A percentile compares a stretch with the other conserved stretches of the same genome.
Conservation (phyloP, 2,888 invertebrate genomes). For the Hypomecis punctinalis region DNA sequence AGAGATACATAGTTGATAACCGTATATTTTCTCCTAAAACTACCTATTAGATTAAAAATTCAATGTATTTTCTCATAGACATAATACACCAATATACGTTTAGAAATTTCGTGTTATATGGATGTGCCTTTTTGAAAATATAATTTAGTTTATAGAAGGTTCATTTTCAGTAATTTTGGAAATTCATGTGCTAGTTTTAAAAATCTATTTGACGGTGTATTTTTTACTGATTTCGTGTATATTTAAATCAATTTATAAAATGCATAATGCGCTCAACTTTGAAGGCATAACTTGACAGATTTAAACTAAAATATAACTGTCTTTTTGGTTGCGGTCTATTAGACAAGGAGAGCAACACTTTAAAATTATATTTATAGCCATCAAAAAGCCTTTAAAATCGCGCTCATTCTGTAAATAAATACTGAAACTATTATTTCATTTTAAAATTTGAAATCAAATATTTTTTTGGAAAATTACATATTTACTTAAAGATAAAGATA, state of each 20-base stretch:
- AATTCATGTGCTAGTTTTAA: neutral
- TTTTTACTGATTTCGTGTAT: neutral
- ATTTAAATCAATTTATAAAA: neutral
- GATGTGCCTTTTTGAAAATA: slow-evolving; percentile 73
- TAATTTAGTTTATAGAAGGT: slow-evolving; percentile 29
- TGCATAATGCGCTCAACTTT: too few relatives aligned
- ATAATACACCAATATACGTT: slow-evolving; percentile 36
- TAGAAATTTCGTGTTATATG: slow-evolving; percentile 56
- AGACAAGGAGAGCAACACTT: too few relatives aligned
- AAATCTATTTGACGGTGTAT: neutral
- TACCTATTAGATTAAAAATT: slow-evolving; percentile 9
- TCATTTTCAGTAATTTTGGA: neutral
- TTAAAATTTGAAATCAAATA: neutral
- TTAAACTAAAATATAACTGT: too few relatives aligned
- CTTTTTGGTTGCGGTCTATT: too few relatives aligned
- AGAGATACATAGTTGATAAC: too few relatives aligned
- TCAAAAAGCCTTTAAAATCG: too few relatives aligned
- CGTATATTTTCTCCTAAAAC: neutral
- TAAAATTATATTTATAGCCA: too few relatives aligned
- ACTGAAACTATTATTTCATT: too few relatives aligned
- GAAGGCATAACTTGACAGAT: too few relatives aligned
- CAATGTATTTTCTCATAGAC: slow-evolving; percentile 19
- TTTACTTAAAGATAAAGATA: too few relatives aligned
- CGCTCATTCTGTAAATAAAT: slow-evolving; percentile 2
- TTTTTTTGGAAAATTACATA: too few relatives aligned